Conservation (phyloP, 2,888 invertebrate genomes). For the Abscondita cerata region DNA sequence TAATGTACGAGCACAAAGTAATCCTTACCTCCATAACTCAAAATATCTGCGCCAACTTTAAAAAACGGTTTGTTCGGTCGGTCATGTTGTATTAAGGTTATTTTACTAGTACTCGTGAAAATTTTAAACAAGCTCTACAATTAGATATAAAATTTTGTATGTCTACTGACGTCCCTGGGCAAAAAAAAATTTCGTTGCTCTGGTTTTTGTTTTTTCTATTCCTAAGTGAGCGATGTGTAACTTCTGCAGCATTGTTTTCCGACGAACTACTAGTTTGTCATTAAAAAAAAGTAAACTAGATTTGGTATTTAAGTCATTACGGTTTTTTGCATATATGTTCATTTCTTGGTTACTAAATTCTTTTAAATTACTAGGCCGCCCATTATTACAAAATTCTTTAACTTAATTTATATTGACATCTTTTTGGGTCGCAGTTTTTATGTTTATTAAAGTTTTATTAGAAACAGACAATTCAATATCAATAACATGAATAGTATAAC, state of each 20-base stretch:
- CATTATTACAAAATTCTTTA: conserved; percentile 6
- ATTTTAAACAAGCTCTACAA: conserved; percentile 25
- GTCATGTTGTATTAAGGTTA: conserved; percentile 28
- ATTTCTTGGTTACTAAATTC: conserved; percentile 1
- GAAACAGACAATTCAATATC: background rate
- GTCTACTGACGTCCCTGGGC: conserved; percentile 23
- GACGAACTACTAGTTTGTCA: conserved; percentile 22
- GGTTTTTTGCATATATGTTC: conserved; percentile 18
- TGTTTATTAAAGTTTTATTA: conserved; percentile 11
- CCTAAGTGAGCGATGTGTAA: conserved; percentile 22
- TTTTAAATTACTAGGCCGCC: conserved; percentile 20
- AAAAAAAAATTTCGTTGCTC: conserved; percentile 26
- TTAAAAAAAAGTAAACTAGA: conserved; percentile 21
- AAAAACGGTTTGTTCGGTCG: conserved; percentile 24
- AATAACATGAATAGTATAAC: background rate
- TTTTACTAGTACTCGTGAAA: conserved; percentile 16
- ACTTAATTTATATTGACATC: conserved; percentile 17
- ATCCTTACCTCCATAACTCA: conserved; percentile 30
- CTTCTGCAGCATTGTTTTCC: conserved; percentile 13
- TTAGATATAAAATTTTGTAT: conserved; percentile 16
- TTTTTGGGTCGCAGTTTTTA: conserved; percentile 11
- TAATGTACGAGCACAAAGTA: conserved; percentile 38
- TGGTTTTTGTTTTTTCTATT: conserved; percentile 21
- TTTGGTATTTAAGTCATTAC: background rate
- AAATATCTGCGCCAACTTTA: conserved; percentile 14